Evolutionary conservation across 2,888 invertebrate genomes (phyloP), one percentile per base, ranked within the genome.

Genomic region (Agapostemon virescens): DNA sequence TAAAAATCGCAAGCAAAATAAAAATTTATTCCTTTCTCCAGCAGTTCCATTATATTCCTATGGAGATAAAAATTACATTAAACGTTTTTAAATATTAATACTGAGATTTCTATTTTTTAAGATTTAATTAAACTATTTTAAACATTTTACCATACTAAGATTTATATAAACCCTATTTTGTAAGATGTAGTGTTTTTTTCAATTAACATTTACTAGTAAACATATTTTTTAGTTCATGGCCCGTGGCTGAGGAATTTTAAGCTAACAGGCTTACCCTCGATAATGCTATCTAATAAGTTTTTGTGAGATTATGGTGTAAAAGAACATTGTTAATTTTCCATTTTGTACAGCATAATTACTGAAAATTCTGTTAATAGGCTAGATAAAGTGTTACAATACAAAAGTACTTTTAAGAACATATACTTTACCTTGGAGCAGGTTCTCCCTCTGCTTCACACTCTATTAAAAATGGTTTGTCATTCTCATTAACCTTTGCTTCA

Each of bases 391-490:
- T 49, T 49, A 49, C 2, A 38, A 11, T 20, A 67, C 20, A 9
- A 33, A 26, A 42, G 58, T 26, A 52, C 7, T 42, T 67, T 63
- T 13, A 20, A 52, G 40, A 42, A 73, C 55, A 55, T 64, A 63
- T 72, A 72, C 36, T 55, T 80, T 95, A 99, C 98, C 95, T 96
- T 74, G 99, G 98, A 86, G 96, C 96, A 17, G 99, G 99, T 93
- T 98, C 97, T 88, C 98, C 99, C 92, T 97, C 97, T 20, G 99
- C 99, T 93, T 98, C 98, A 93, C 99, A 99, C 93, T 98, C 98
- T 87, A 99, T 97, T 90, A 98, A 96, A 94, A 98, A 98, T 69
- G 98, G 98, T 93, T 97, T 98, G 93, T 98, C 97, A 90, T 96
- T 97, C 93, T 98, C 98, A 86, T 96, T 96, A 73, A 95, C 94